phyloP scores from a whole-genome alignment of 2,888 invertebrate species.

The Tinea semifulvella region DNA sequence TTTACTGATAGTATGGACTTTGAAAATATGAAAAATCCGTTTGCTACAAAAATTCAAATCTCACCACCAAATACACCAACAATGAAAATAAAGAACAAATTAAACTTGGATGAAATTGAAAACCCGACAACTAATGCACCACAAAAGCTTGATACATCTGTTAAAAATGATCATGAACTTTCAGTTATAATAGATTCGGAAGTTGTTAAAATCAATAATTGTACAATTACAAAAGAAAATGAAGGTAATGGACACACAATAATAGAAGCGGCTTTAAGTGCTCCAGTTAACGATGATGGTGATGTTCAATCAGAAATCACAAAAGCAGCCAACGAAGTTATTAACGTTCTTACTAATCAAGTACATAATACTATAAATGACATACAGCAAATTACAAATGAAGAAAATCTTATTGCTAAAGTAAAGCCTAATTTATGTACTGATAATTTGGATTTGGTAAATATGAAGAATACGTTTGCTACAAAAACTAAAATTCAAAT shows the following conservation, averaged over 20 bases:
- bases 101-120: conserved; percentile 45
- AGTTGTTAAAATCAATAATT: too few species aligned
- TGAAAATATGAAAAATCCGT: background rate
- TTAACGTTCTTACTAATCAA: too few species aligned
- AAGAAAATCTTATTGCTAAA: background rate
- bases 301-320: too few species aligned
- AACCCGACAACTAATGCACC: conserved; percentile 47
- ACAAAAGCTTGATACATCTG: conserved; percentile 35
- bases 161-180: background rate
- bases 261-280: too few species aligned
- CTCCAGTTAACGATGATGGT: too few species aligned
- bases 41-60: background rate
- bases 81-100: background rate
- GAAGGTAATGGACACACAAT: too few species aligned
- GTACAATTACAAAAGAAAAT: too few species aligned
- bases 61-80: background rate
- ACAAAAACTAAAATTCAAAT: background rate
- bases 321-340: too few species aligned
- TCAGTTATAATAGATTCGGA: background rate
- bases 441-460: background rate
- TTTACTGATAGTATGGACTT: background rate
- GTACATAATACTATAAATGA: too few species aligned
- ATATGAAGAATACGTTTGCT: background rate
- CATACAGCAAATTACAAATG: too few species aligned
- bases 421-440: too few species aligned